Conservation (phyloP, 2,888 invertebrate species). For the Caprella mutica region DNA sequence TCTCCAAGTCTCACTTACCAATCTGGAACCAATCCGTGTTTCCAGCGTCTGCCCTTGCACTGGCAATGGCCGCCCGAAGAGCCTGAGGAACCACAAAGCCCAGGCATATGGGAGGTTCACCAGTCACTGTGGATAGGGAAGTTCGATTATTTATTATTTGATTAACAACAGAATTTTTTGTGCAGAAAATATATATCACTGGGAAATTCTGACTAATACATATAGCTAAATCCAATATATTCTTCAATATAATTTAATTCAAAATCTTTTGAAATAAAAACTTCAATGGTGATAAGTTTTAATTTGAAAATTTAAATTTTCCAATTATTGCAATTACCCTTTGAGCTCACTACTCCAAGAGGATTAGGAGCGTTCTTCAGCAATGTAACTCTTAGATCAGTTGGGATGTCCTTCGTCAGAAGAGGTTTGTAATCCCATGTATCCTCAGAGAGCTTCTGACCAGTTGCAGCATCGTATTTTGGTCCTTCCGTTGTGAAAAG, state of each 20-base stretch:
- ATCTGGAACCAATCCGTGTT: constrained; percentile 35
- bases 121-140: constrained; percentile 27
- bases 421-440: constrained; percentile 52
- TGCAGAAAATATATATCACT: too few species aligned
- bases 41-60: constrained; percentile 35
- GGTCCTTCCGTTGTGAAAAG: constrained; percentile 64
- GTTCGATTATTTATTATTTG: too few species aligned
- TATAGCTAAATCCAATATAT: too few species aligned
- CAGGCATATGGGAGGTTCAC: constrained; percentile 35
- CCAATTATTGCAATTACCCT: constrained; percentile 38
- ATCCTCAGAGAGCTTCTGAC: constrained; percentile 57
- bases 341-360: constrained; percentile 37
- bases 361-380: constrained; percentile 35
- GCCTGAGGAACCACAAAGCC: constrained; percentile 33
- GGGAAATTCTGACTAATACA: too few species aligned
- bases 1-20: too few species aligned
- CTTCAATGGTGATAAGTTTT: too few species aligned
- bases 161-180: too few species aligned
- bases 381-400: constrained; percentile 36
- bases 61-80: constrained; percentile 34
- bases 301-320: too few species aligned
- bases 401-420: constrained; percentile 37
- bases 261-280: too few species aligned
- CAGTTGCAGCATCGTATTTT: constrained; percentile 52
- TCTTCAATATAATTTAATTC: too few species aligned